phyloP scores from a whole-genome alignment of 1,140 invertebrate species.

The Pteromalus puparum region DNA sequence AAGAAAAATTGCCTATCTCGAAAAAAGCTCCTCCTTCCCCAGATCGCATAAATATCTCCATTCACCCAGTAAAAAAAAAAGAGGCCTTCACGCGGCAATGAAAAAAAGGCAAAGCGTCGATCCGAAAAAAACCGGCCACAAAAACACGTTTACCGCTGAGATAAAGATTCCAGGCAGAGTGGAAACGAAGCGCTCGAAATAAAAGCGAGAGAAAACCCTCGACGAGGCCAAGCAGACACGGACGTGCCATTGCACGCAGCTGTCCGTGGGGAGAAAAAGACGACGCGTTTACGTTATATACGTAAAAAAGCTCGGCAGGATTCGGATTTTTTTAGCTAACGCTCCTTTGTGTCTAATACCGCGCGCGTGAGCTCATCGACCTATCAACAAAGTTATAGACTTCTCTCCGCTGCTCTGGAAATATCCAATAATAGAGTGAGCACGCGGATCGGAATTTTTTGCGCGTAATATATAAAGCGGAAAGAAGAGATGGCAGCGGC shows the following conservation, averaged over 20 bases:
- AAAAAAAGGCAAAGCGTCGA: not conserved
- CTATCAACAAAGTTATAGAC: not conserved
- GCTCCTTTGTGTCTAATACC: not conserved
- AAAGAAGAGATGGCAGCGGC: not conserved
- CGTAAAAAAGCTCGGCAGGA: not conserved
- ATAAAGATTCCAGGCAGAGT: not conserved
- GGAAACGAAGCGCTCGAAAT: not conserved
- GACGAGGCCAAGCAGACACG: not conserved
- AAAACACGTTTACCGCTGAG: not conserved
- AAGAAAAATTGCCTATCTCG: too few species aligned
- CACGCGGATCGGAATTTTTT: conserved; percentile 5
- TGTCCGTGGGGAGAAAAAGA: not conserved
- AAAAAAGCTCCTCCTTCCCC: too few species aligned
- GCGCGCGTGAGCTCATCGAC: not conserved
- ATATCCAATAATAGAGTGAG: conserved; percentile 19
- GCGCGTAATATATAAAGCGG: conserved; percentile 9
- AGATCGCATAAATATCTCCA: too few species aligned
- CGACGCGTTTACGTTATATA: not conserved
- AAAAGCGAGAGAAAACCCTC: not conserved
- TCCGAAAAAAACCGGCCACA: not conserved
- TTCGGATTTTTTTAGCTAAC: not conserved
- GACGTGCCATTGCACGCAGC: too few species aligned
- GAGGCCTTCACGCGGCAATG: not conserved
- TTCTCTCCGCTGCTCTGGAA: not conserved
- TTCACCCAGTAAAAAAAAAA: too few species aligned